Percentiles rank a stretch among this genome's conserved stretches.
phyloP scores from a whole-genome alignment of 2,797 vertebrate genomes.

The Poeciliopsis gracilis region DNA sequence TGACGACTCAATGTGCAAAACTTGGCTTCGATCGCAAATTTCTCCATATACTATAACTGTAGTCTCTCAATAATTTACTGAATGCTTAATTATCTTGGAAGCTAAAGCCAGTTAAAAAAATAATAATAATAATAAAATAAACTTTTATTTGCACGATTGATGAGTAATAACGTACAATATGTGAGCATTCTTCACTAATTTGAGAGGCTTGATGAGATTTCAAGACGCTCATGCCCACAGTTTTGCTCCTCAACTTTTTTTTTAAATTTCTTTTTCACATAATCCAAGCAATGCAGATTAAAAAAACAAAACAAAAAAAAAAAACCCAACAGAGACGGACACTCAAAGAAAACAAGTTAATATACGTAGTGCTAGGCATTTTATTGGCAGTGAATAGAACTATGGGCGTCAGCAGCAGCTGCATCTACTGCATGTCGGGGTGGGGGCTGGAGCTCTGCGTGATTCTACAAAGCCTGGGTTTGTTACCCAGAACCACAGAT shows the following conservation, averaged over 20 bases:
- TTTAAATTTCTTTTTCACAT: not conserved
- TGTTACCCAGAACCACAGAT: conserved; percentile 19
- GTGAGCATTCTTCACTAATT: not conserved
- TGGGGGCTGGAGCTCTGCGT: not conserved
- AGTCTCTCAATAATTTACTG: not conserved
- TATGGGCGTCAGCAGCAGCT: conserved; percentile 13
- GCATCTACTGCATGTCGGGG: conserved; percentile 7
- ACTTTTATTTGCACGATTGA: not conserved
- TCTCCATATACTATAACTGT: not conserved
- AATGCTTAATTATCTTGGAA: not conserved
- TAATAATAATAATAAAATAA: no score
- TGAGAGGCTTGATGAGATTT: not conserved
- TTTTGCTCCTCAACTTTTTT: not conserved
- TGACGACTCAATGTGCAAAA: not conserved
- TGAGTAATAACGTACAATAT: not conserved
- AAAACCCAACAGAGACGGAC: not conserved
- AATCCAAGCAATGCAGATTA: not conserved
- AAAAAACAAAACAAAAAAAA: no score
- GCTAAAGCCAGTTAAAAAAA: not conserved
- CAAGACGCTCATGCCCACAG: not conserved
- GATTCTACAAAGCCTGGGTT: not conserved
- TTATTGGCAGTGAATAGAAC: conserved; percentile 14
- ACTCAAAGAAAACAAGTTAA: not conserved
- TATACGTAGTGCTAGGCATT: not conserved
- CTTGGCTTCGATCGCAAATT: not conserved